Percentiles rank a stretch among this genome's conserved stretches.
phyloP scores from a whole-genome alignment of 2,888 invertebrate species.

The Pandemis cinnamomeana region DNA sequence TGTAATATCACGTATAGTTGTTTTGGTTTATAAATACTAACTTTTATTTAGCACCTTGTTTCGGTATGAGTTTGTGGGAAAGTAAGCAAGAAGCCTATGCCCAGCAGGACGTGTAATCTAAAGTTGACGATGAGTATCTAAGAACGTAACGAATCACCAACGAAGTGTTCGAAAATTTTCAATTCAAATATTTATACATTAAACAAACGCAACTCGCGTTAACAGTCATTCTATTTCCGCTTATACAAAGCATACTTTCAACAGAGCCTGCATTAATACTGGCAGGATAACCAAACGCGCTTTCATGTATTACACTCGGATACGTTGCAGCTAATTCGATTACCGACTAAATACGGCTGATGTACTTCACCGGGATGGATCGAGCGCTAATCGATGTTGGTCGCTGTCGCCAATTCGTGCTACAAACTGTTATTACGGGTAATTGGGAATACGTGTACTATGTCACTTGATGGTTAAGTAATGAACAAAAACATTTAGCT shows the following conservation, averaged over 20 bases:
- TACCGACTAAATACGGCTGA: constrained; percentile 4
- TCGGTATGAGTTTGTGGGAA: too few species aligned
- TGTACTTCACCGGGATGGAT: neutral
- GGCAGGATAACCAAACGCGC: neutral
- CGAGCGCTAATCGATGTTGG: constrained; percentile 1
- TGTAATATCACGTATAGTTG: too few species aligned
- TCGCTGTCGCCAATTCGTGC: neutral
- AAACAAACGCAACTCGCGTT: neutral
- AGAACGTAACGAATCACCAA: too few species aligned
- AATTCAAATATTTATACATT: too few species aligned
- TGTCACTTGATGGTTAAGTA: neutral
- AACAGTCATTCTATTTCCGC: neutral
- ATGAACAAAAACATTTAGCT: too few species aligned
- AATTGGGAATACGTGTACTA: neutral
- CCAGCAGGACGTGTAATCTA: too few species aligned
- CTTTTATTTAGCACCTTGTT: too few species aligned
- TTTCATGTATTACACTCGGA: constrained; percentile 8
- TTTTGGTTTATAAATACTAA: too few species aligned
- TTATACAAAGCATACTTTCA: neutral
- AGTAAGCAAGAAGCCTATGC: too few species aligned
- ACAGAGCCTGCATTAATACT: neutral
- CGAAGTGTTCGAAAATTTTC: too few species aligned
- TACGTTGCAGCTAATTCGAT: constrained; percentile 12
- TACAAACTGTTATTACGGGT: constrained; percentile 4
- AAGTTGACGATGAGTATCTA: too few species aligned